Evolutionary conservation across 2,113 vertebrate genomes (phyloP).

Genomic region (Gopherus evgoodei): DNA sequence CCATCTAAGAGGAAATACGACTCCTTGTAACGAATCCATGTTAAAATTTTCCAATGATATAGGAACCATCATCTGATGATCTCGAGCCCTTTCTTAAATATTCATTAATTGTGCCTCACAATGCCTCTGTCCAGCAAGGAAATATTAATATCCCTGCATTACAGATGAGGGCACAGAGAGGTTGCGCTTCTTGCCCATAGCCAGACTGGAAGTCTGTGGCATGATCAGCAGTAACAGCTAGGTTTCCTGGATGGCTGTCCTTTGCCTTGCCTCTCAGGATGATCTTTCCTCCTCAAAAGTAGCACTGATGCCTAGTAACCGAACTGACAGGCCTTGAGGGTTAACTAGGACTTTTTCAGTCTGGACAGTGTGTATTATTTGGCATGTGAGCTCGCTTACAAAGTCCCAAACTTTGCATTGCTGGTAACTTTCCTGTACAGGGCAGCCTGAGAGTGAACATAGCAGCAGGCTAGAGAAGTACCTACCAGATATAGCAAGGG

Average conservation of each 20-base stretch:
- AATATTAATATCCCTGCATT: conserved; percentile 4
- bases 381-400: neutral
- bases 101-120: conserved; percentile 14
- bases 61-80: neutral
- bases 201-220: neutral
- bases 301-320: neutral
- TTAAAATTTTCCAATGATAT: neutral
- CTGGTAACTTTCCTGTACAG: neutral
- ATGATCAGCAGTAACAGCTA: neutral
- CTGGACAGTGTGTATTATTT: neutral
- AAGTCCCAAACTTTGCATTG: neutral
- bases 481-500: neutral
- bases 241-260: neutral
- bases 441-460: neutral
- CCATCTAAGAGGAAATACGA: neutral
- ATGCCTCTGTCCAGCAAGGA: neutral
- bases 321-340: neutral
- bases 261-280: neutral
- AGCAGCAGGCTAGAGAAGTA: neutral
- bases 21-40: neutral
- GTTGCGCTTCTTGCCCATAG: neutral
- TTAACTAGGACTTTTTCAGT: neutral
- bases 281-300: neutral
- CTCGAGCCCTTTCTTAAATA: neutral
- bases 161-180: neutral